These are phyloP conservation scores for Elgonia sp. DNA, from an alignment of 2,888 invertebrate genomes.

Conservation along the genomic window DNA sequence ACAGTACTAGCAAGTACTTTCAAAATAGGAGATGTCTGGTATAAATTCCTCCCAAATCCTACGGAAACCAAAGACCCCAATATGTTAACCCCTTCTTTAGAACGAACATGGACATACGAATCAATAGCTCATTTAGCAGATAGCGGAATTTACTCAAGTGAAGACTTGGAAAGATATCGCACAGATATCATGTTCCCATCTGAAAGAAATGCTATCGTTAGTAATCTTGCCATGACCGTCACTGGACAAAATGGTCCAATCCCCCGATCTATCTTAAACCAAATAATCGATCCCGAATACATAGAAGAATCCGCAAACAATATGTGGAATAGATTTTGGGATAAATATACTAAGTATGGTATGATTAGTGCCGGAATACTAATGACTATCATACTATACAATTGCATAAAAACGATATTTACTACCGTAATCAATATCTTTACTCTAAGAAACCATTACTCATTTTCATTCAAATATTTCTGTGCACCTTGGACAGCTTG, in stretches of 20 bases:
- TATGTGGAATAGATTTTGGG: background rate
- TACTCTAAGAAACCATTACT: background rate
- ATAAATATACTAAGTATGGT: slow-evolving; percentile 1
- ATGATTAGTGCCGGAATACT: background rate
- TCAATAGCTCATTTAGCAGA: background rate
- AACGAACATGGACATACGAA: slow-evolving; percentile 24
- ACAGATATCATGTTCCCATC: slow-evolving; percentile 10
- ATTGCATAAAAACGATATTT: background rate
- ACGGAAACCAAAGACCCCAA: background rate
- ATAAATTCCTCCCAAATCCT: background rate
- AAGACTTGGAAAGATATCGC: background rate
- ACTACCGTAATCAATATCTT: background rate
- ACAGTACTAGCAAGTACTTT: too few relatives aligned
- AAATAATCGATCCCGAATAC: background rate
- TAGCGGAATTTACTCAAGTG: slow-evolving; percentile 4
- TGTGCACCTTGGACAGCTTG: too few relatives aligned
- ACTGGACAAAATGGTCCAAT: background rate
- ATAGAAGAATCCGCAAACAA: background rate
- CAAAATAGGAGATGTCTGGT: background rate
- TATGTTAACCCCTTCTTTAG: background rate
- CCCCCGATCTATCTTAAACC: background rate
- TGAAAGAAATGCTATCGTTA: slow-evolving; percentile 1
- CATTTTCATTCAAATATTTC: too few relatives aligned
- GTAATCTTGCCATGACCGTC: background rate
- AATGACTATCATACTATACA: background rate